Conservation (phyloP, 2,113 vertebrate genomes). For the Pseudorectes ferrugineus region DNA sequence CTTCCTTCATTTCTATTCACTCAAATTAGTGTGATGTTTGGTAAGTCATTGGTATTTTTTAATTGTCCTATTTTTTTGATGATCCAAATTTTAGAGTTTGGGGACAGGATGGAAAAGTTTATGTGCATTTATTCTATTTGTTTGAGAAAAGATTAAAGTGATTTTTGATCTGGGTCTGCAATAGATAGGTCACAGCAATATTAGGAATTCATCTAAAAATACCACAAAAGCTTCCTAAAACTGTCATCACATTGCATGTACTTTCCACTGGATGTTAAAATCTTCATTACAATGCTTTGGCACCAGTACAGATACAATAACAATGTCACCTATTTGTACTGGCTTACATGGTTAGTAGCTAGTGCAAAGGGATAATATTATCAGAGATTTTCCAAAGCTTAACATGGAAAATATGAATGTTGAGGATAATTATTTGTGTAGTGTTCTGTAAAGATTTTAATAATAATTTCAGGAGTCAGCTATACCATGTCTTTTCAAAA, state of each 20-base stretch:
- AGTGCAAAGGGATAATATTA: not conserved
- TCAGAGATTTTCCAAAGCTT: not conserved
- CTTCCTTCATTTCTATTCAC: not conserved
- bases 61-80: not conserved
- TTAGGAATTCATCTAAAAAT: slow-evolving; percentile 22
- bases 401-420: not conserved
- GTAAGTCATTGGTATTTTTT: not conserved
- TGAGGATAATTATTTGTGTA: not conserved
- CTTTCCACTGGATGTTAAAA: slow-evolving; percentile 8
- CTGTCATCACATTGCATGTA: not conserved
- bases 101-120: not conserved
- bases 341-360: not conserved
- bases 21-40: not conserved
- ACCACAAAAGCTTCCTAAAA: slow-evolving; percentile 27
- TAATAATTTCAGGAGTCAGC: not conserved
- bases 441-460: not conserved
- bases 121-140: not conserved
- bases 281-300: not conserved
- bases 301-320: not conserved
- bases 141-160: not conserved
- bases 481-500: not conserved
- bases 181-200: not conserved
- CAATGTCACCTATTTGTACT: not conserved
- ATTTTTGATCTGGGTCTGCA: not conserved
- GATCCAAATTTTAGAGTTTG: not conserved